Percentiles rank a stretch among this genome's conserved stretches.
Conservation (phyloP, 2,888 invertebrate genomes). For the Agapostemon virescens region DNA sequence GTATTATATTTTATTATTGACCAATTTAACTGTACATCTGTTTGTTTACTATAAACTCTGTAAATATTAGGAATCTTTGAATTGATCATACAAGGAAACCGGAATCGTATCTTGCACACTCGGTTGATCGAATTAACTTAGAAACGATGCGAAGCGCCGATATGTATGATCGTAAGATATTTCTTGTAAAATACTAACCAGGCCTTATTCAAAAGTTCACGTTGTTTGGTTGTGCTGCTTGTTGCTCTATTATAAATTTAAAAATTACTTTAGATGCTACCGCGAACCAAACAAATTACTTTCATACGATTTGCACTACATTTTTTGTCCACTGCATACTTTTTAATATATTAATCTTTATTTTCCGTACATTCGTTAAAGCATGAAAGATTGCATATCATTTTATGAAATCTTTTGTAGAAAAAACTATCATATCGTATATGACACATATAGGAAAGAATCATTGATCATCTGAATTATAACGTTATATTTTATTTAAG, state of each 20-base stretch:
- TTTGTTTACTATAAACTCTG: slow-evolving; percentile 47
- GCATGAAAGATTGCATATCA: slow-evolving; percentile 21
- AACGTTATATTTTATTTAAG: slow-evolving; percentile 25
- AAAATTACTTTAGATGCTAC: slow-evolving; percentile 34
- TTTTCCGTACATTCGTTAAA: neutral
- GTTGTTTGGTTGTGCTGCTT: slow-evolving; percentile 52
- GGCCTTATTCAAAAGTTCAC: slow-evolving; percentile 53
- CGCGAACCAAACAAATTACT: slow-evolving; percentile 33
- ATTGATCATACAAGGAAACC: slow-evolving; percentile 30
- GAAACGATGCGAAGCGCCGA: slow-evolving; percentile 24
- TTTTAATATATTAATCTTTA: slow-evolving; percentile 34
- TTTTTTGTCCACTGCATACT: slow-evolving; percentile 47
- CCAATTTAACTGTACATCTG: slow-evolving; percentile 52
- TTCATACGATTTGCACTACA: slow-evolving; percentile 30
- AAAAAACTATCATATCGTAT: slow-evolving; percentile 24
- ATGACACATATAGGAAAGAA: slow-evolving; percentile 22
- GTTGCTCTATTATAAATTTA: slow-evolving; percentile 59
- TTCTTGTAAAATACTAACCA: slow-evolving; percentile 36
- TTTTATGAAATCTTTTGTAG: slow-evolving; percentile 33
- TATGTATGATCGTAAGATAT: slow-evolving; percentile 30
- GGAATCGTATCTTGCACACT: slow-evolving; percentile 41
- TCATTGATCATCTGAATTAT: slow-evolving; percentile 15
- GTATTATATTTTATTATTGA: slow-evolving; percentile 61
- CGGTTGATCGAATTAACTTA: slow-evolving; percentile 47
- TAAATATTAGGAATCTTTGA: slow-evolving; percentile 51